A percentile compares a stretch with the other conserved stretches of the same genome.
phyloP scores from a whole-genome alignment of 2,888 invertebrate species.

The Pandemis cinnamomeana region DNA sequence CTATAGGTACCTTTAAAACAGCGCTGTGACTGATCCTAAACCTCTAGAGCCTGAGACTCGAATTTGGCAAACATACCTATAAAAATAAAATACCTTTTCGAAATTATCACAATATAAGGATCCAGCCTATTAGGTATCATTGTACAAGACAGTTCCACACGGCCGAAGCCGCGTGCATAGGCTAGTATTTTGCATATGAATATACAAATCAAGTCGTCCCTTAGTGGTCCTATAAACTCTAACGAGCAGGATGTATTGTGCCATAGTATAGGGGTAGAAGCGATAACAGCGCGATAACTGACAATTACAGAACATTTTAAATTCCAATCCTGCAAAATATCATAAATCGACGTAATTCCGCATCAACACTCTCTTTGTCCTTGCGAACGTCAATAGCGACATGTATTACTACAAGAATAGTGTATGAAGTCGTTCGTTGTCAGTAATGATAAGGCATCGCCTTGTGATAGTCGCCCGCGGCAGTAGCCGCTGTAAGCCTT shows the following conservation, averaged over 20 bases:
- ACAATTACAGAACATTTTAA: conserved; percentile 15
- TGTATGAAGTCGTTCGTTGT: conserved; percentile 39
- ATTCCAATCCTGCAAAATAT: conserved; percentile 22
- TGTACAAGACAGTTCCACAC: too few relatives aligned
- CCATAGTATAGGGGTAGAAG: neutral
- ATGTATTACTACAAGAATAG: conserved; percentile 24
- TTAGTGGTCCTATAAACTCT: neutral
- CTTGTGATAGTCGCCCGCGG: conserved; percentile 25
- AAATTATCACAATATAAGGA: too few relatives aligned
- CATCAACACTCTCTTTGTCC: conserved; percentile 33
- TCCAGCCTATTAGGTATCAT: too few relatives aligned
- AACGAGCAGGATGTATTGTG: neutral
- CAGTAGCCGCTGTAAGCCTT: conserved; percentile 33
- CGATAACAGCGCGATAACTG: conserved; percentile 28
- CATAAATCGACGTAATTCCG: conserved; percentile 36
- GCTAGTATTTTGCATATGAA: neutral
- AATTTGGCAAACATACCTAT: too few relatives aligned
- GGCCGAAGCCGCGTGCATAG: too few relatives aligned
- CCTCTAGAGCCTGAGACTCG: too few relatives aligned
- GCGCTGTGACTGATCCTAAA: too few relatives aligned
- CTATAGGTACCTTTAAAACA: too few relatives aligned
- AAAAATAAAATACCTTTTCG: too few relatives aligned
- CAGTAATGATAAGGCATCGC: conserved; percentile 40
- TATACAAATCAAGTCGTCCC: neutral
- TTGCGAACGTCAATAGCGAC: conserved; percentile 22